Percentiles rank a stretch among this genome's conserved stretches.
phyloP scores from a whole-genome alignment of 1,140 invertebrate species.

The Leptestheria dahalacensis region DNA sequence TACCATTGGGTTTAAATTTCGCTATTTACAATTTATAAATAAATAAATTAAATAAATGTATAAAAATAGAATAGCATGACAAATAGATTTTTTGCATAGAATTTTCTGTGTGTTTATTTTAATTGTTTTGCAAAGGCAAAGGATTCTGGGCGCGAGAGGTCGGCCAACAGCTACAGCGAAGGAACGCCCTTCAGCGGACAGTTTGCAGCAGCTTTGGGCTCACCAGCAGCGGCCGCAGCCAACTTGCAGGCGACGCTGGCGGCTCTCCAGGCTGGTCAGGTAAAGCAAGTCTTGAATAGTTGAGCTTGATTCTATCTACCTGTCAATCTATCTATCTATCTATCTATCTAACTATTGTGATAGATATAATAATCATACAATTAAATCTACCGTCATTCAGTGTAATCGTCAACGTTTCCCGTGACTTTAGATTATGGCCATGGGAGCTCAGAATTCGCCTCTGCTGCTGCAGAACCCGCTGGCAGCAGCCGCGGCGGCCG shows the following conservation, averaged over 20 bases:
- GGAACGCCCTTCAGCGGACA: background rate
- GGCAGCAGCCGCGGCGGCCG: slow-evolving; percentile 26
- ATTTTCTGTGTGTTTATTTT: too few species aligned
- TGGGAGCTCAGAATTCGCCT: slow-evolving; percentile 28
- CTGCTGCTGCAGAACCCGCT: slow-evolving; percentile 34
- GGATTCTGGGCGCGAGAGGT: slow-evolving; percentile 31
- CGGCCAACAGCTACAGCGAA: slow-evolving; percentile 28
- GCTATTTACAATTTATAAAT: too few species aligned
- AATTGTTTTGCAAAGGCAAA: slow-evolving; percentile 18
- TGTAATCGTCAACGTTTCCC: too few species aligned
- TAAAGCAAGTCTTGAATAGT: slow-evolving; percentile 35
- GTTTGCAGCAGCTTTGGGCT: slow-evolving; percentile 18
- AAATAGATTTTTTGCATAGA: too few species aligned
- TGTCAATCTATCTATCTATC: too few species aligned
- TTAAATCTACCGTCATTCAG: too few species aligned
- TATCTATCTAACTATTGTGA: too few species aligned
- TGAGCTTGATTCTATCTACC: background rate
- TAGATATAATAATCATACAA: too few species aligned
- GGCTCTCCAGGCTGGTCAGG: slow-evolving; percentile 42
- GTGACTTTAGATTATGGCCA: slow-evolving; percentile 38
- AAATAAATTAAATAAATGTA: too few species aligned
- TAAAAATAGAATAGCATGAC: too few species aligned
- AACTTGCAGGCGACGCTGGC: slow-evolving; percentile 43
- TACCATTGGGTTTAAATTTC: too few species aligned
- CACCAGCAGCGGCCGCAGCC: slow-evolving; percentile 20